phyloP scores from a whole-genome alignment of 2,113 vertebrate species.

The Eclectus roratus region DNA sequence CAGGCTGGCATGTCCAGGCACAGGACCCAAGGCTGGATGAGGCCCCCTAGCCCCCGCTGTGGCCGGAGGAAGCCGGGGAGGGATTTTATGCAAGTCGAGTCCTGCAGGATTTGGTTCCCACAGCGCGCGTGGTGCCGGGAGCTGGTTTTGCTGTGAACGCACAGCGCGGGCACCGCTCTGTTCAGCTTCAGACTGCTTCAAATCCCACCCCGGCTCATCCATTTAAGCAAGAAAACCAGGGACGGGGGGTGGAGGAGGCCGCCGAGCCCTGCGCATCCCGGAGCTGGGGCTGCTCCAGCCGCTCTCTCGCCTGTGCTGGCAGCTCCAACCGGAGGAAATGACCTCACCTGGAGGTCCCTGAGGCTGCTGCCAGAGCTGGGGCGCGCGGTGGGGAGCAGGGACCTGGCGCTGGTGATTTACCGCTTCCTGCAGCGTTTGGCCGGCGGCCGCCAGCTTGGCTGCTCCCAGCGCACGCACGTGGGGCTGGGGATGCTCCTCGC shows the following conservation, averaged over 20 bases:
- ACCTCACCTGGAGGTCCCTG: slow-evolving; percentile 62
- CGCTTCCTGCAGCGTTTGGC: slow-evolving; percentile 25
- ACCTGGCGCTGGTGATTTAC: slow-evolving; percentile 24
- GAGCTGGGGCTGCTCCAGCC: background rate
- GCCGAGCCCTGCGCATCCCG: background rate
- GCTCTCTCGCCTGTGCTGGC: background rate
- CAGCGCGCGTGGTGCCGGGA: background rate
- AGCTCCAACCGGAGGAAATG: slow-evolving; percentile 47
- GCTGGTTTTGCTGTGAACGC: background rate
- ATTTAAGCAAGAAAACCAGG: background rate
- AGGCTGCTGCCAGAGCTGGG: background rate
- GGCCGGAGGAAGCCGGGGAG: background rate
- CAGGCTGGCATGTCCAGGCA: rapidly evolving
- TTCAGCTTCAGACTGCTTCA: background rate
- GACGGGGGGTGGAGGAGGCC: background rate
- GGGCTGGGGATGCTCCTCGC: background rate
- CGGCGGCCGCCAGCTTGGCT: background rate
- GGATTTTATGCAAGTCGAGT: background rate
- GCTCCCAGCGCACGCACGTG: rapidly evolving
- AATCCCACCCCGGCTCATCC: background rate
- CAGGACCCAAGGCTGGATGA: background rate
- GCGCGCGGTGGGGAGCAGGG: background rate
- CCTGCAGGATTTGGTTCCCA: background rate
- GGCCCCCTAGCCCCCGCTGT: background rate
- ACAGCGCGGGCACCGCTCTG: background rate